Evolutionary conservation across 30 jellyfish, hydroid and myxozoan species (phyloP).

Genomic region (Aurelia sp.): DNA sequence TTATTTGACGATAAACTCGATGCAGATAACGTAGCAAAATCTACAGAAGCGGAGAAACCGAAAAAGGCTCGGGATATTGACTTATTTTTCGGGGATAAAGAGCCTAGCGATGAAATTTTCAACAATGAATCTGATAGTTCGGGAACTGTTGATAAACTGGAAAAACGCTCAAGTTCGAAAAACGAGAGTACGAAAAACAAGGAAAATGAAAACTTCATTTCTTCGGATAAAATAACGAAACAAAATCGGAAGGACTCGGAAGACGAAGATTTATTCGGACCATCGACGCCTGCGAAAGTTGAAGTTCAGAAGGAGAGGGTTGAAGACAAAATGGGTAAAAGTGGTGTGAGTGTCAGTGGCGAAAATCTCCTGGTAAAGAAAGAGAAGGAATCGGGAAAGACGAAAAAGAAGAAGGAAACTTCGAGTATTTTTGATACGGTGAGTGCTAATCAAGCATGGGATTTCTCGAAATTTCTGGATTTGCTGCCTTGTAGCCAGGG

Average conservation of each 20-base stretch:
- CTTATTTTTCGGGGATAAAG: slow-evolving; percentile 17
- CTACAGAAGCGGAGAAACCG: not conserved
- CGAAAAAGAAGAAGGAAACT: slow-evolving; percentile 49
- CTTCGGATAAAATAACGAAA: not conserved
- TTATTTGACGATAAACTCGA: not conserved
- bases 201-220: not conserved
- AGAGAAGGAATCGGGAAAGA: slow-evolving; percentile 28
- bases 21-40: not conserved
- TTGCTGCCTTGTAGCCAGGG: not conserved
- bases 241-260: slow-evolving; percentile 30
- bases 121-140: not conserved
- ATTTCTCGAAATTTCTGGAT: too few relatives aligned
- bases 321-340: not conserved
- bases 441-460: not conserved
- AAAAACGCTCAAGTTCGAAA: not conserved
- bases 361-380: not conserved
- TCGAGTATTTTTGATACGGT: slow-evolving; percentile 43
- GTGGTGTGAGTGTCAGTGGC: not conserved
- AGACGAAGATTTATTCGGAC: slow-evolving; percentile 48
- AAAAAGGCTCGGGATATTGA: not conserved
- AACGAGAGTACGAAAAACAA: not conserved
- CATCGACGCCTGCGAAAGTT: not conserved
- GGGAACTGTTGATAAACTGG: not conserved
- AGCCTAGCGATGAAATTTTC: slow-evolving; percentile 36
- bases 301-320: not conserved